phyloP scores from a whole-genome alignment of 2,888 invertebrate species.

The Allygus modestus region DNA sequence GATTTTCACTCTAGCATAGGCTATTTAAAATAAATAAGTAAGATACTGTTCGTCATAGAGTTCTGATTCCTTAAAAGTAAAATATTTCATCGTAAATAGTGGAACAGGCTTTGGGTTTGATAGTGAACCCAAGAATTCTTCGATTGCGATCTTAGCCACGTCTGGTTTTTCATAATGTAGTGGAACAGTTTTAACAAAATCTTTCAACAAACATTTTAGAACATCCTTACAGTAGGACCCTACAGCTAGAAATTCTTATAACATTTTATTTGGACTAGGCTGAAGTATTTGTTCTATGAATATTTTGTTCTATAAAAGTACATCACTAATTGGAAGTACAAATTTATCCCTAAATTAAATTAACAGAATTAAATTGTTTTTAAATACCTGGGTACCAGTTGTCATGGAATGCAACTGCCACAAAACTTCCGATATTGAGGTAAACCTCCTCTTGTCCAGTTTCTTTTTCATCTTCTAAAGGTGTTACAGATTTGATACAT shows the following conservation, averaged over 20 bases:
- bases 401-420: conserved; percentile 12
- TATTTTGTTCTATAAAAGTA: too few relatives aligned
- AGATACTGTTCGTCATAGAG: conserved; percentile 31
- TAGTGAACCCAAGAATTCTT: conserved; percentile 23
- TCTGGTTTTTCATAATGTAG: conserved; percentile 14
- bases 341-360: too few relatives aligned
- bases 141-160: conserved; percentile 6
- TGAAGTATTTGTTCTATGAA: too few relatives aligned
- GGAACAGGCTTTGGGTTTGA: conserved; percentile 30
- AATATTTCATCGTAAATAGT: conserved; percentile 10
- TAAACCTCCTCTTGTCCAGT: too few relatives aligned
- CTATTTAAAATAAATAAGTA: not conserved
- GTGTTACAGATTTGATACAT: conserved; percentile 13
- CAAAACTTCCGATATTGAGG: conserved; percentile 20
- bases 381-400: conserved; percentile 29
- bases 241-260: not conserved
- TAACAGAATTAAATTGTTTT: too few relatives aligned
- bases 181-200: too few relatives aligned
- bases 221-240: conserved; percentile 2
- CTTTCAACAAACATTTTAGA: too few relatives aligned
- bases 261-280: not conserved
- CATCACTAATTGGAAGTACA: too few relatives aligned
- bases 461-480: not conserved
- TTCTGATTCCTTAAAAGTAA: conserved; percentile 34
- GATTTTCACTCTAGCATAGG: not conserved